phyloP scores from a whole-genome alignment of 2,797 vertebrate genomes.

The Ibycter americanus region DNA sequence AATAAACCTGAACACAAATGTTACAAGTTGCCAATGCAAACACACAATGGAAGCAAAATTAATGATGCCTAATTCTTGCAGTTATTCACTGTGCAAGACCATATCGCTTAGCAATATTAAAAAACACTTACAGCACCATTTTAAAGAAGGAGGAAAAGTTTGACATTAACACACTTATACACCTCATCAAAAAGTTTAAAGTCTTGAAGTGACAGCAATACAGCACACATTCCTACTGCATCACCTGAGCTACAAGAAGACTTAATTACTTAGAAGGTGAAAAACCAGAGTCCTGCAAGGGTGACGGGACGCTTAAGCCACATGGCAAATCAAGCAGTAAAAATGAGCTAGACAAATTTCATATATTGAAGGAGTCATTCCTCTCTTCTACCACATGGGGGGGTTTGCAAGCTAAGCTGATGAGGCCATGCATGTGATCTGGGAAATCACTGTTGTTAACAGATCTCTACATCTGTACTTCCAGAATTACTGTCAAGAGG shows the following conservation, averaged over 20 bases:
- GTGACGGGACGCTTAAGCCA: neutral
- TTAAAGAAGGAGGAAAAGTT: neutral
- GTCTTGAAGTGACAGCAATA: neutral
- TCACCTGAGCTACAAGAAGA: neutral
- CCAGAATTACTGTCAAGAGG: neutral
- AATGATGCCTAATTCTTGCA: neutral
- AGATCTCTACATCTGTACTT: neutral
- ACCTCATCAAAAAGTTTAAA: neutral
- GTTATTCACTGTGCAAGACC: neutral
- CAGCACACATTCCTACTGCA: neutral
- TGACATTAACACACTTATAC: neutral
- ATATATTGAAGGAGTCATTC: neutral
- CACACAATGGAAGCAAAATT: neutral
- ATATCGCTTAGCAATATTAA: neutral
- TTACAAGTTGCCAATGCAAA: neutral
- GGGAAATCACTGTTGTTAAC: neutral
- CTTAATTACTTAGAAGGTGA: neutral
- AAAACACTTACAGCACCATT: neutral
- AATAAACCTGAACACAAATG: neutral
- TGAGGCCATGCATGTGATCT: fast-evolving
- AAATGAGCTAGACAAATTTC: neutral
- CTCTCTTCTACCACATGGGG: neutral
- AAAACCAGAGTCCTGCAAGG: neutral
- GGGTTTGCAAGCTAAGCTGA: neutral
- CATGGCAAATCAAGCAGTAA: neutral